Base-by-base conservation (phyloP, 2,888 invertebrate species). In the Cylindroiulus punctatus region DNA sequence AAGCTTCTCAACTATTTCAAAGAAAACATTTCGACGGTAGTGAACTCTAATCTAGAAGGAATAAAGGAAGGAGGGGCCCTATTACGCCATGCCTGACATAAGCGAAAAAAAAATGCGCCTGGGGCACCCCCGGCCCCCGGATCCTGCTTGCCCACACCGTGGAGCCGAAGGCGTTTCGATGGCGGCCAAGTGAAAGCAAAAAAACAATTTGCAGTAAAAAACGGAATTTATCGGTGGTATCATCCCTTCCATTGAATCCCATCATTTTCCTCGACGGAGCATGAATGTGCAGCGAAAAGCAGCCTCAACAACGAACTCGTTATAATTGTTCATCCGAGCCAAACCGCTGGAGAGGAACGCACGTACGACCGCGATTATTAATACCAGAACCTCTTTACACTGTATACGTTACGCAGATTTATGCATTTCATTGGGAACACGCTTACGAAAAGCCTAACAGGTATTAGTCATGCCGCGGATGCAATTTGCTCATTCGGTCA, bases 281-380 rank as follows among this genome's bases (percentile, higher is more conserved):
- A 76, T 76, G 7, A 30, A 14, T 76, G 3, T 30, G 26, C 65
- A 30, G 30, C 22, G 76, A 76, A 76, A 76, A 65, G 22, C 26
- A 12, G 40, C 65, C 76, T 76, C 76, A 14, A 30, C 76, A 76
- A 76, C 76, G 22, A 76, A 26, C 76, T 76, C 76, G 22, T 76
- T 76, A 76, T 76, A 76, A 76, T 76, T 76, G 76, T 76, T 76
- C 76, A 76, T 14, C 76, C 30, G 30, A 76, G 76, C 76, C 76
- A 76, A 76, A 76, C 76, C 76, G 26, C 76, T 76, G 30, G 14
- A 76, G 76, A 76, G 76, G 76, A 76, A 76, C 30, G 76, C 76
- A 30, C 26, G 30, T 76, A 30, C 76, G 10, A 30, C 76, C 22
- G 44, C 14, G 76, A 76, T 26, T 76, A n/a, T n/a, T 5, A 47